These are phyloP conservation scores for Nannoperca obscura DNA, from an alignment of 2,797 vertebrate genomes.

Conservation along the genomic window DNA sequence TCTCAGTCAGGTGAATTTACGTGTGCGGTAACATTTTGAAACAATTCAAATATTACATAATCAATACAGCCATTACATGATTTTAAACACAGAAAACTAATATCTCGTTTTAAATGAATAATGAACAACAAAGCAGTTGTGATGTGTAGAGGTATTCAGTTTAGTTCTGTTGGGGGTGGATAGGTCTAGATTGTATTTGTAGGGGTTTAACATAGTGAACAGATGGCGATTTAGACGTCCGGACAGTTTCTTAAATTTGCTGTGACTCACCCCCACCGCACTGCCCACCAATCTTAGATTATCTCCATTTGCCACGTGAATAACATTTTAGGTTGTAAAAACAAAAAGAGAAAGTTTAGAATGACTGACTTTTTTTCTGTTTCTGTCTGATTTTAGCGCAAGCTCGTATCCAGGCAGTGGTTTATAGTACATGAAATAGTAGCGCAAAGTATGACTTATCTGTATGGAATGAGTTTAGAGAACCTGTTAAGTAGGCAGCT, in stretches of 20 bases:
- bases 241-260: constrained; percentile 75
- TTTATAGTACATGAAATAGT: constrained; percentile 10
- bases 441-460: constrained; percentile 27
- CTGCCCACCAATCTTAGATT: constrained; percentile 55
- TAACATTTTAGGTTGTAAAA: constrained; percentile 12
- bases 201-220: constrained; percentile 73
- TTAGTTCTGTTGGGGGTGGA: constrained; percentile 4
- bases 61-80: neutral
- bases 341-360: neutral
- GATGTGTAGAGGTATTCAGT: constrained; percentile 6
- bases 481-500: constrained; percentile 49
- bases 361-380: neutral
- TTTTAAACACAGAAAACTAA: neutral
- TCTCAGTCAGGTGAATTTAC: neutral
- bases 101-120: neutral
- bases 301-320: constrained; percentile 36
- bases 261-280: constrained; percentile 47
- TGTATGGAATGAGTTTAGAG: constrained; percentile 38
- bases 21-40: constrained; percentile 3
- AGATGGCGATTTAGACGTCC: constrained; percentile 82
- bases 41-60: neutral
- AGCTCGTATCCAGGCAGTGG: neutral
- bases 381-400: neutral
- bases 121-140: neutral
- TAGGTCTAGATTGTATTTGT: constrained; percentile 28